Base-by-base conservation (phyloP, 2,888 invertebrate species). In the Cheilosia vernalis region DNA sequence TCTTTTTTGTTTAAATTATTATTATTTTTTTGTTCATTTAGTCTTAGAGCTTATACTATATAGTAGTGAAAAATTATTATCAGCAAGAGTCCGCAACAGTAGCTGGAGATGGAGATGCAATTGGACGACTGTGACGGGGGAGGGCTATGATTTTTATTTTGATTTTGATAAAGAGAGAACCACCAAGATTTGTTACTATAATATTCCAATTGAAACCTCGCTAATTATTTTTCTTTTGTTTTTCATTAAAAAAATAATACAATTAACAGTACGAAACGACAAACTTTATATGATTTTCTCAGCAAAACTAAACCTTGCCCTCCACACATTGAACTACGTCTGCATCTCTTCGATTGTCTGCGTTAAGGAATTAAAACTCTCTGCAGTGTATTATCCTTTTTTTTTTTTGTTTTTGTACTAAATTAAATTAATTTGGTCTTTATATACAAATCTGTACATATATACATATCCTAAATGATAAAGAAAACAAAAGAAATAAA, bases 1-100 rank as follows among this genome's bases (percentile, higher is more conserved):
- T 86, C 86, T 86, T 86, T 86, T 86, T 73, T 81, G 81, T 86
- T 86, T 86, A 77, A 86, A 86, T 86, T 82, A 86, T 84, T 79
- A 58, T 51, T 42, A 58, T 61, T 67, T 24, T 67, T 49, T 72
- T 66, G 55, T 60, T 33, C 47, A 47, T 70, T 67, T 30, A 78
- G 61, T 58, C 63, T 53, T 83, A 78, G 60, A 66, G 42, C 49
- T 55, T 73, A 64, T 76, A 58, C 64, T 78, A 56, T 78, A 63
- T 40, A 63, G 19, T 67, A 76, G 69, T 44, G 51, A 64, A 70
- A 67, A 58, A 47, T 5, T 44, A 30, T 37, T 37, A 55, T 51
- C 10, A 51, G 0, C 24, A 66, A 83, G 72, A 78, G 77, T 77
- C 60, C 55, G 27, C 27, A 27, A 63, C 49, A 51, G 15, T 58